Base-by-base conservation (phyloP, 2,113 vertebrate species). In the Dryoscopus gambensis region DNA sequence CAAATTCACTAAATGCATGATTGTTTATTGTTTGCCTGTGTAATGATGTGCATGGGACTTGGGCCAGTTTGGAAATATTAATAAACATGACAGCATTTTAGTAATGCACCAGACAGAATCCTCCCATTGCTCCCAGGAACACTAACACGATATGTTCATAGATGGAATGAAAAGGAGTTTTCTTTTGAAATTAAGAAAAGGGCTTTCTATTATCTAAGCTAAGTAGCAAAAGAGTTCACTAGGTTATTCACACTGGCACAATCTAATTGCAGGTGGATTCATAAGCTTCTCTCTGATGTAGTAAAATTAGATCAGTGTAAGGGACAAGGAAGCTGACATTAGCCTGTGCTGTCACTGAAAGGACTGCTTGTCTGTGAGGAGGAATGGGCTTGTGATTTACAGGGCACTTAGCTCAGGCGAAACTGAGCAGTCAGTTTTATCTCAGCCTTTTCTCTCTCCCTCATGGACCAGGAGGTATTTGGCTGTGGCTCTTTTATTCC, bases 1-100 rank as follows among this genome's bases (percentile, higher is more conserved):
- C 3, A 7, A 57, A 86, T 90, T 82, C 79, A 76, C 71, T 96
- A 93, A 95, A 97, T 69, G 21, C 49, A 15, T 22, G 8, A 50
- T 81, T 95, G 81, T 73, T 95, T 88, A 93, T 95, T 97, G 90
- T 97, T 97, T 92, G 59, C 83, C 67, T 79, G 33, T 71, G 93
- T 95, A 97, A 94, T 94, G 87, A 95, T 65, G 69, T 83, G 37
- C 8, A 3, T 1, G 8, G 73, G 71, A 60, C 44, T 94, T 90
- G 49, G 42, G 59, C 52, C 68, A 74, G 39, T 71, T 73, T 91
- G 68, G 73, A 93, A 95, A 91, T 90, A 91, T 80, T 95, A 88
- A 82, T 89, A 91, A 95, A 73, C 52, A 47, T 19, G 35, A 81
- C 76, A 86, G 39, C 3, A 4, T 92, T 94, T 93, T 67, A 77